Conservation (phyloP, 2,113 vertebrate species). For the Zeus faber region DNA sequence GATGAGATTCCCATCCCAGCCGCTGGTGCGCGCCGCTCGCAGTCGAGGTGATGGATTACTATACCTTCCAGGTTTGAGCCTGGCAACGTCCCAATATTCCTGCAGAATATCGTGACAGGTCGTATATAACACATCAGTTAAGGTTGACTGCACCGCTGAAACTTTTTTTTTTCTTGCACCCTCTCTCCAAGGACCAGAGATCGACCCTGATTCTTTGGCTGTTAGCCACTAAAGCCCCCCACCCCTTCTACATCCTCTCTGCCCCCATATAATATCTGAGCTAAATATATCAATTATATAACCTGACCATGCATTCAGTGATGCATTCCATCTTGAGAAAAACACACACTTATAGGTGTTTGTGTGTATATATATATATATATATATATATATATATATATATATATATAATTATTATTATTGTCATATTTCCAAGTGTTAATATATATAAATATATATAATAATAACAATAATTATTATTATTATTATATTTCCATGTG, state of each 20-base stretch:
- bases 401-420: no score
- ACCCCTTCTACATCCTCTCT: slow-evolving; percentile 1
- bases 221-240: not conserved
- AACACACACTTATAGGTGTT: not conserved
- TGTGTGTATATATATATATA: not conserved
- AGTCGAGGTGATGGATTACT: slow-evolving; percentile 74
- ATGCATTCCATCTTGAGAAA: no score
- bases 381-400: not conserved
- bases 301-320: not conserved
- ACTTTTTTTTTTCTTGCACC: slow-evolving; percentile 23
- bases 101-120: slow-evolving; percentile 74
- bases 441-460: not conserved
- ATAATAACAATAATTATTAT: no score
- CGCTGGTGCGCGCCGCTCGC: slow-evolving; percentile 32
- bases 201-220: slow-evolving; percentile 41
- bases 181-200: slow-evolving; percentile 39
- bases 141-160: slow-evolving; percentile 62
- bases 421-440: not conserved
- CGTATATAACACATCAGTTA: slow-evolving; percentile 78
- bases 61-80: slow-evolving; percentile 72
- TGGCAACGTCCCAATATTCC: slow-evolving; percentile 76
- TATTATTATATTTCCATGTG: no score
- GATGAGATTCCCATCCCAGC: slow-evolving; percentile 68
- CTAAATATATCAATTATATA: not conserved
- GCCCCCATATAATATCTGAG: not conserved